Percentiles rank a stretch among this genome's conserved stretches.
Evolutionary conservation across 2,113 vertebrate species (phyloP).

Genomic region (Sorex araneus): DNA sequence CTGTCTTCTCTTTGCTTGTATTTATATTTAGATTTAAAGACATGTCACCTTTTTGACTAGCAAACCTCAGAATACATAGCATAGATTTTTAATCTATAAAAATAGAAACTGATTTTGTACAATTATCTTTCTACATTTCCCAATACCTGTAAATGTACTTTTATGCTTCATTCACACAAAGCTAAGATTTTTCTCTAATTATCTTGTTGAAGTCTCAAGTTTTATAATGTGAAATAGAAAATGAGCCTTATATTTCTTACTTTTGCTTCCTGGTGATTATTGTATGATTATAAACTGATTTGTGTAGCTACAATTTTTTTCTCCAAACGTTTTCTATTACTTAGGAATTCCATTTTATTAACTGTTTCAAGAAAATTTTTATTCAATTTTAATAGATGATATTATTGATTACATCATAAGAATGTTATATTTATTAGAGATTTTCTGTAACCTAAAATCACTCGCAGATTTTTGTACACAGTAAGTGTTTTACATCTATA

Average conservation of each 20-base stretch:
- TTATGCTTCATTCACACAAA: neutral
- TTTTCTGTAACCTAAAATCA: neutral
- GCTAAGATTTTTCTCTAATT: neutral
- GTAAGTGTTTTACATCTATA: neutral
- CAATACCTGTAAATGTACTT: constrained; percentile 2
- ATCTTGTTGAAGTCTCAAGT: constrained; percentile 11
- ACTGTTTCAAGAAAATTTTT: neutral
- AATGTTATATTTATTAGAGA: neutral
- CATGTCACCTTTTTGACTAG: constrained; percentile 21
- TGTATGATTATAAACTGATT: neutral
- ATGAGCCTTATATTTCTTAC: neutral
- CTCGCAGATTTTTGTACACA: neutral
- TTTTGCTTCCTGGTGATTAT: neutral
- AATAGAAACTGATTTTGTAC: constrained; percentile 31
- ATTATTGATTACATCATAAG: too few species aligned
- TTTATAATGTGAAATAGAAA: neutral
- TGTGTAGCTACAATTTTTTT: neutral
- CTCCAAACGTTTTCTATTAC: neutral
- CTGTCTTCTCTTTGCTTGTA: constrained; percentile 56
- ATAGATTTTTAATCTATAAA: constrained; percentile 55
- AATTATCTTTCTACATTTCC: neutral
- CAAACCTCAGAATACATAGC: constrained; percentile 12
- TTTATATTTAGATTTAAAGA: constrained; percentile 72
- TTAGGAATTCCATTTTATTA: neutral
- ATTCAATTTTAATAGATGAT: neutral